Evolutionary conservation across 2,797 vertebrate species (phyloP), one percentile per base, ranked within the genome.

Genomic region (Lerista edwardsae): DNA sequence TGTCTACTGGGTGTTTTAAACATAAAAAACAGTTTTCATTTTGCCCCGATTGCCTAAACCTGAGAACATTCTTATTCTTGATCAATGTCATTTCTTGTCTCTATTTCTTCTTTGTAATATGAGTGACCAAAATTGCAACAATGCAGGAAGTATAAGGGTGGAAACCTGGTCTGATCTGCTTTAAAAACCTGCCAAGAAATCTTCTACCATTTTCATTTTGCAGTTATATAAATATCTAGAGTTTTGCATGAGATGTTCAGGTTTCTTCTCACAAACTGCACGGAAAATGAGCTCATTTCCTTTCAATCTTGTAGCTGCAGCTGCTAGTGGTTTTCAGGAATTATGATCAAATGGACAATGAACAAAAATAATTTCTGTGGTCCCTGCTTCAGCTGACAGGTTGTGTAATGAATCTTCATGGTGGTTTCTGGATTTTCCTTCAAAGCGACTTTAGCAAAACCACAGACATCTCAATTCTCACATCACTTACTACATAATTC

Each of bases 291-390:
- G 55, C 64, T 87, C 74, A 31, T 21, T 0, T 17, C 47, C 84
- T 36, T 88, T 86, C 86, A 78, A 75, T 65, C 79, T 62, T 87
- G 67, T 47, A 74, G 64, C 75, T 91, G 83, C 81, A 87, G 83
- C 81, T 91, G 76, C 8, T 87, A 64, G 51, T 64, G 31, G n/a
- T 73, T 89, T 89, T 76, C 55, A 86, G 68, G 57, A 87, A 68
- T 36, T 83, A 71, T 25, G 64, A 89, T 93, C 79, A 90, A 89
- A 89, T 51, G 39, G 11, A 88, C 87, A 76, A 83, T 74, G 73
- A 90, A 86, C 72, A 90, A 91, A 93, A 87, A 84, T 80, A 69
- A 90, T 85, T 83, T 80, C 75, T 89, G 12, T n/a, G 2, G 71
- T 69, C 68, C 23, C 39, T 64, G 15, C 75, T 85, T 81, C 69